Evolutionary conservation across 2,888 invertebrate species (phyloP).

Genomic region (Acronicta alni): DNA sequence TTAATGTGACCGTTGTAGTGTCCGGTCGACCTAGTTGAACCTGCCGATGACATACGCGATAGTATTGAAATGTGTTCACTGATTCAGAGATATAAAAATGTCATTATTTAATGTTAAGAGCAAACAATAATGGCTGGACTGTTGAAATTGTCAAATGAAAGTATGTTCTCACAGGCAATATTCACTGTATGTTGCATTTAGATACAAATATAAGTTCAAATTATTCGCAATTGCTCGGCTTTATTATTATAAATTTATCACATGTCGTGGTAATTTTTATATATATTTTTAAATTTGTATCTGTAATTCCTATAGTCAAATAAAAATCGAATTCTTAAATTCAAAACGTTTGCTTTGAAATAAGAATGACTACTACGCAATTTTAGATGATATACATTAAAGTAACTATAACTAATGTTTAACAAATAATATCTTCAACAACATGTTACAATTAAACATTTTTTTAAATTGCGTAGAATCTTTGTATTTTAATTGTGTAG

Average conservation of each 20-base stretch:
- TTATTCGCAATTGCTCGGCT: no score
- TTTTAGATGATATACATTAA: no score
- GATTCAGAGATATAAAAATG: conserved; percentile 52
- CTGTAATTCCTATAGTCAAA: no score
- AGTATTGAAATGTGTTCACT: conserved; percentile 73
- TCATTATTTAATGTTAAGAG: conserved; percentile 44
- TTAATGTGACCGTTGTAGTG: conserved; percentile 49
- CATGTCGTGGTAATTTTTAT: no score
- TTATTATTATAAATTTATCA: no score
- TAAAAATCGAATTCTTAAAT: no score
- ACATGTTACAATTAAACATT: no score
- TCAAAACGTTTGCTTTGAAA: no score
- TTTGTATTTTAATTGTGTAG: background rate
- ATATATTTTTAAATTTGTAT: no score
- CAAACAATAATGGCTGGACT: conserved; percentile 50
- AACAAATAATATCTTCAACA: no score
- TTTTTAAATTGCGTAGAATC: background rate
- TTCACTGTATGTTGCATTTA: conserved; percentile 8
- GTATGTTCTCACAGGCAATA: conserved; percentile 21
- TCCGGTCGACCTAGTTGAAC: conserved; percentile 84
- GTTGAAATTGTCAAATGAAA: conserved; percentile 44
- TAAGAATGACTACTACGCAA: no score
- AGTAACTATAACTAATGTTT: no score
- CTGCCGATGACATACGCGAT: conserved; percentile 79
- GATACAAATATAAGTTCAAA: background rate